These are phyloP conservation scores for Ailurus styani DNA, from an alignment of 2,113 vertebrate species.

Conservation along the genomic window DNA sequence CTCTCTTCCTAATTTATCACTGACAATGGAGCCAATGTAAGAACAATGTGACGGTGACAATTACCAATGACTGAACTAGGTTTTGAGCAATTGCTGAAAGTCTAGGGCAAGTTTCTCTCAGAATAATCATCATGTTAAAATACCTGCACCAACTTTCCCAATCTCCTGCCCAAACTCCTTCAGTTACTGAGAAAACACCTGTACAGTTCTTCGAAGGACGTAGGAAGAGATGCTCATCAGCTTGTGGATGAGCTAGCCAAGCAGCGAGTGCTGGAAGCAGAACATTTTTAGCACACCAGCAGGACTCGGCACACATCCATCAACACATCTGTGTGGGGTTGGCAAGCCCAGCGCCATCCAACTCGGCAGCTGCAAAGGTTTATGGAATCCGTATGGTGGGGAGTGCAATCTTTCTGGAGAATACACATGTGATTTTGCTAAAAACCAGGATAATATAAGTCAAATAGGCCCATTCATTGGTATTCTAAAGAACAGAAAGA, in stretches of 20 bases:
- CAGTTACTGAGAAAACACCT: background rate
- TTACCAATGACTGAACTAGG: background rate
- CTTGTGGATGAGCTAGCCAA: background rate
- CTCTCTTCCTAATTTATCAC: constrained; percentile 16
- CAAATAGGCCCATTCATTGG: background rate
- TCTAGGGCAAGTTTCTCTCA: background rate
- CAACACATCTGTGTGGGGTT: background rate
- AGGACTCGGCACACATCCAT: background rate
- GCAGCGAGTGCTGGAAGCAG: background rate
- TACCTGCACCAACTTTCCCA: background rate
- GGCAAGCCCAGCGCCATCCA: background rate
- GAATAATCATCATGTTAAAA: background rate
- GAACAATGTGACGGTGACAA: background rate
- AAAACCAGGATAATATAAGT: constrained; percentile 15
- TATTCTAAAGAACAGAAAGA: constrained; percentile 28
- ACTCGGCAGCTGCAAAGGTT: background rate
- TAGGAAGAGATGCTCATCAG: background rate
- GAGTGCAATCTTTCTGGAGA: background rate
- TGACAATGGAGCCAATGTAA: background rate
- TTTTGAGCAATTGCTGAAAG: background rate
- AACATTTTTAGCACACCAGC: background rate
- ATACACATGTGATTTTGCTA: constrained; percentile 9
- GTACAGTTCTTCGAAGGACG: background rate
- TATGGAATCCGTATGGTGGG: background rate
- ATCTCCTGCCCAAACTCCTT: background rate